Conservation (phyloP, 2,797 vertebrate genomes). For the Crypturellus tataupa region DNA sequence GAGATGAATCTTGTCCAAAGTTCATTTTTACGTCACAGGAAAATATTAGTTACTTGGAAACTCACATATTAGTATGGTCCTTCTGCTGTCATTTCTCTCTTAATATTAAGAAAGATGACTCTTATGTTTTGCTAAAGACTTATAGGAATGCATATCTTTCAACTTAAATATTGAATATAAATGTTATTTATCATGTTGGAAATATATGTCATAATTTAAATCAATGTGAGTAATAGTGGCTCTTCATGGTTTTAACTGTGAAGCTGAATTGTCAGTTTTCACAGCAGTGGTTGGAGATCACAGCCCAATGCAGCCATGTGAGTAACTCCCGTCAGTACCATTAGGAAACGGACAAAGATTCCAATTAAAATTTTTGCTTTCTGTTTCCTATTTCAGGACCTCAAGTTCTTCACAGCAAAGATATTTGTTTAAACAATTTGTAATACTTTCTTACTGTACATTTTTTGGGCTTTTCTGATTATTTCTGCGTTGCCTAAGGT, state of each 20-base stretch:
- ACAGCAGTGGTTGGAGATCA: not conserved
- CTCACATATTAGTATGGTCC: not conserved
- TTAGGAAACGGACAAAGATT: not conserved
- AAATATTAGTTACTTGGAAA: not conserved
- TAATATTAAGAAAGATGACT: not conserved
- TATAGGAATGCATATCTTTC: not conserved
- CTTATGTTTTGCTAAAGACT: not conserved
- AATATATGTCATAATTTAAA: conserved; percentile 5
- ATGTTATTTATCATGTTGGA: not conserved
- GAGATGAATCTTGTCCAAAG: too few relatives aligned
- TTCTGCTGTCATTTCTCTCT: not conserved
- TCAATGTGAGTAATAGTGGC: conserved; percentile 3
- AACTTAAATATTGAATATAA: not conserved
- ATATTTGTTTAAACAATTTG: not conserved
- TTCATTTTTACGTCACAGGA: not conserved
- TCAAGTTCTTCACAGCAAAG: not conserved
- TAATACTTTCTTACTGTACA: not conserved
- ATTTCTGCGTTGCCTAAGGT: not conserved
- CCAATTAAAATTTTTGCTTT: conserved; percentile 11
- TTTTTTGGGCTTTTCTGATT: not conserved
- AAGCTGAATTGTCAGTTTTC: not conserved
- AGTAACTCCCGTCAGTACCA: conserved; percentile 11
- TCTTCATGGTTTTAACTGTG: not conserved
- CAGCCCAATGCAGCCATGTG: not conserved
- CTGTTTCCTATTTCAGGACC: not conserved